Percentiles rank a stretch among this genome's conserved stretches.
These are phyloP conservation scores for Murina feae DNA, from an alignment of 2,113 vertebrate genomes.

Conservation along the genomic window DNA sequence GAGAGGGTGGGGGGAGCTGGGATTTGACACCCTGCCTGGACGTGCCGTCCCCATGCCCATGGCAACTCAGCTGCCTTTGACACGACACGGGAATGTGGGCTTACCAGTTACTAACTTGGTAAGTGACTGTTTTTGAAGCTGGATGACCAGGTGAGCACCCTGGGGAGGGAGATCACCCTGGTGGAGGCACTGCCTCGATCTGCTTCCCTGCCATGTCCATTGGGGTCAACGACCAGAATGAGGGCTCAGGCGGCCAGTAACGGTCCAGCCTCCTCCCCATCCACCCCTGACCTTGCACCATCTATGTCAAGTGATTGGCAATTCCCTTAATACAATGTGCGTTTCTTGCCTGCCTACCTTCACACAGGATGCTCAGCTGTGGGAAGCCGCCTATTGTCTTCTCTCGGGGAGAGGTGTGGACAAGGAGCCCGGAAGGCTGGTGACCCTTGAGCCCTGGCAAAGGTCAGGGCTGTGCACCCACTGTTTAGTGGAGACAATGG, in stretches of 20 bases:
- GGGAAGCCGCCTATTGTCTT: too few relatives aligned
- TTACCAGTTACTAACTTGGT: too few relatives aligned
- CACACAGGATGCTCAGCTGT: neutral
- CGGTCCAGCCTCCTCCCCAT: neutral
- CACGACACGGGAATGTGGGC: neutral
- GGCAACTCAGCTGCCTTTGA: neutral
- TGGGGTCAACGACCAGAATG: neutral
- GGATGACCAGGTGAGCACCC: neutral
- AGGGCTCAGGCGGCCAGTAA: neutral
- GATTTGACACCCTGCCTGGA: rapidly evolving
- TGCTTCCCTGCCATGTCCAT: too few relatives aligned
- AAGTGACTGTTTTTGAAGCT: neutral
- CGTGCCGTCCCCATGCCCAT: neutral
- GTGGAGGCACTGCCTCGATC: too few relatives aligned
- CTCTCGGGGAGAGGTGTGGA: too few relatives aligned
- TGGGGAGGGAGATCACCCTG: neutral
- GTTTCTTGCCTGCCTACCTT: neutral
- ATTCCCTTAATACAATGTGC: neutral
- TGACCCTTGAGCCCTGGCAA: too few relatives aligned
- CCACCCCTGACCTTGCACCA: neutral
- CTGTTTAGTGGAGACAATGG: too few relatives aligned
- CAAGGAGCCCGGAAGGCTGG: too few relatives aligned
- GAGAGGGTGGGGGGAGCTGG: neutral
- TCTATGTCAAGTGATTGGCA: neutral
- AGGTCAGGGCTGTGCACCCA: too few relatives aligned